A percentile compares a stretch with the other conserved stretches of the same genome.
Conservation (phyloP, 2,797 vertebrate species). For the Sebastiscus tertius region DNA sequence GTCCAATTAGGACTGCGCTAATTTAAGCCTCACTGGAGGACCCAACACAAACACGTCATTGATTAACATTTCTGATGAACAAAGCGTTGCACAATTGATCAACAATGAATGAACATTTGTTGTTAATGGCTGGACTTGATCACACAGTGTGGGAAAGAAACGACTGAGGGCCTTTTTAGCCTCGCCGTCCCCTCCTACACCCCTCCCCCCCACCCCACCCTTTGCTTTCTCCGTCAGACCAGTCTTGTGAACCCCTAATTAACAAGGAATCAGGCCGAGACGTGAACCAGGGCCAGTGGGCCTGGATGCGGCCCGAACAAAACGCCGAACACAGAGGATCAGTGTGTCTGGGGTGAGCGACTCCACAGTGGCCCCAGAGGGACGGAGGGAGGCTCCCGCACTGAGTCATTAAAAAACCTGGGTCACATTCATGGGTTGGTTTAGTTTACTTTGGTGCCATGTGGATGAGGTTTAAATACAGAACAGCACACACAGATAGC, state of each 20-base stretch:
- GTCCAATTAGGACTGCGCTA: constrained; percentile 60
- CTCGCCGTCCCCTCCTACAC: neutral
- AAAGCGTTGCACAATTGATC: constrained; percentile 30
- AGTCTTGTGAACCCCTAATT: constrained; percentile 68
- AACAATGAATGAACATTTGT: constrained; percentile 60
- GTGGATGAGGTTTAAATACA: constrained; percentile 33
- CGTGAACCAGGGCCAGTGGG: constrained; percentile 51
- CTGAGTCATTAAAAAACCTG: constrained; percentile 41
- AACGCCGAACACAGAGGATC: constrained; percentile 62
- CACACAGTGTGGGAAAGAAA: constrained; percentile 71
- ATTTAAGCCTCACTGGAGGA: constrained; percentile 43
- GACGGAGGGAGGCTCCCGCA: constrained; percentile 16
- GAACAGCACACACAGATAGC: neutral
- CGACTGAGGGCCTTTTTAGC: constrained; percentile 55
- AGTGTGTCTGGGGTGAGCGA: constrained; percentile 44
- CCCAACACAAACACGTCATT: constrained; percentile 52
- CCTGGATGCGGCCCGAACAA: constrained; percentile 44
- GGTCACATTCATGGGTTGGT: constrained; percentile 25
- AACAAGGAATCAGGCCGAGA: constrained; percentile 59
- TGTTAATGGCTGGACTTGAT: constrained; percentile 37
- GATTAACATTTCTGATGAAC: constrained; percentile 53
- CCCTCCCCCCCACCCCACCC: neutral
- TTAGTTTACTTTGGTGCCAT: constrained; percentile 3
- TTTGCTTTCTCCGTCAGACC: constrained; percentile 31
- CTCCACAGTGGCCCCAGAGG: constrained; percentile 31